Conservation (phyloP, 1,140 invertebrate genomes). For the Hylyphantes graminicola region DNA sequence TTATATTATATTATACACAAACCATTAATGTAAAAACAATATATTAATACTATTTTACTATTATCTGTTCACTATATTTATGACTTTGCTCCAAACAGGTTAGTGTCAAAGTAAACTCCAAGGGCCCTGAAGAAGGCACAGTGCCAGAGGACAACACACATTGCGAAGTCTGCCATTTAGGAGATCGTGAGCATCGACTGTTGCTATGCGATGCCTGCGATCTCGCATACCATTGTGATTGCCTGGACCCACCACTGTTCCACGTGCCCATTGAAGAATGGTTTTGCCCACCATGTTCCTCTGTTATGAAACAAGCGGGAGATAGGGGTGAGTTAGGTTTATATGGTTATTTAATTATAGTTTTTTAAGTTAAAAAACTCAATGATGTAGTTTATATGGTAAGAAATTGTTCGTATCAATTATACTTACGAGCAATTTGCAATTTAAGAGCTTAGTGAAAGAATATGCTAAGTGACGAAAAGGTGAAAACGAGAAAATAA, state of each 20-base stretch:
- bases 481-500: no score
- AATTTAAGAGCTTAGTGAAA: no score
- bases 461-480: no score
- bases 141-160: constrained; percentile 5
- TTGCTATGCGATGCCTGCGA: constrained; percentile 85
- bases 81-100: not conserved
- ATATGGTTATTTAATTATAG: no score
- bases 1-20: not conserved
- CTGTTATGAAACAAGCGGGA: not conserved
- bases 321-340: no score
- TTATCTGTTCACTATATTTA: not conserved
- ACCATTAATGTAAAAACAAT: not conserved
- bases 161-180: constrained; percentile 78
- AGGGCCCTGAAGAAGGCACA: constrained; percentile 26
- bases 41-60: not conserved
- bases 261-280: constrained; percentile 77
- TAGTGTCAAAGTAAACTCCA: not conserved
- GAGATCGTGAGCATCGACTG: constrained; percentile 87
- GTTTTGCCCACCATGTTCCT: constrained; percentile 41
- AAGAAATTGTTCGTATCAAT: no score
- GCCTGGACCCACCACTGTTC: constrained; percentile 80
- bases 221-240: constrained; percentile 68
- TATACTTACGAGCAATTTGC: no score
- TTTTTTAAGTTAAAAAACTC: no score
- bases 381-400: no score